phyloP scores from a whole-genome alignment of 1,140 invertebrate genomes.

The Calephelis virginiensis region DNA sequence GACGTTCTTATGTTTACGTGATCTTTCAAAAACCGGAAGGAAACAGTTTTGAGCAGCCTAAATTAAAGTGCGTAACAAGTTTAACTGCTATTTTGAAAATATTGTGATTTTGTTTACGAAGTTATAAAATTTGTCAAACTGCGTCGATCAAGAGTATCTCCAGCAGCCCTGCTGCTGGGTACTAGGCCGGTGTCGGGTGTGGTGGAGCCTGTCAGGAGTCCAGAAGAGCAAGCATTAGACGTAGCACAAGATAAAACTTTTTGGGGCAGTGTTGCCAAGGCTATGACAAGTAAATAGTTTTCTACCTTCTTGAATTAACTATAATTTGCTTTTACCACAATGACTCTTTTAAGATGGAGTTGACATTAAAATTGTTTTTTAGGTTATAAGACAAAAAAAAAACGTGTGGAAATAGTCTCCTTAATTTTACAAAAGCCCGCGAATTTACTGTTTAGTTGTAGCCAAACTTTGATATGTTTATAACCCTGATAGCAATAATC shows the following conservation, averaged over 20 bases:
- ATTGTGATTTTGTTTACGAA: slow-evolving; percentile 2
- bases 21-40: neutral
- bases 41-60: too few relatives aligned
- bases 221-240: slow-evolving; percentile 73
- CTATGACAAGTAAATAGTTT: slow-evolving; percentile 55
- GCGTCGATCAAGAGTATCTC: slow-evolving; percentile 66
- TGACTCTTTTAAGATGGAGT: too few relatives aligned
- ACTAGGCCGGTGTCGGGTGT: slow-evolving; percentile 68
- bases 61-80: neutral
- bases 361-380: too few relatives aligned
- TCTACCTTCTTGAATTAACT: neutral
- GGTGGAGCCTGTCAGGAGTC: slow-evolving; percentile 63
- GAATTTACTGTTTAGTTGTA: too few relatives aligned
- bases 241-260: slow-evolving; percentile 74
- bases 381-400: too few relatives aligned
- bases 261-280: slow-evolving; percentile 65
- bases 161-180: slow-evolving; percentile 69
- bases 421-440: too few relatives aligned
- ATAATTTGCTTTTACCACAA: neutral
- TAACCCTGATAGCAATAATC: too few relatives aligned
- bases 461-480: too few relatives aligned
- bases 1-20: slow-evolving; percentile 22
- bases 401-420: too few relatives aligned
- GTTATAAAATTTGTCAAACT: slow-evolving; percentile 47
- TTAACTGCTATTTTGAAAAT: neutral